phyloP scores from a whole-genome alignment of 2,113 vertebrate species.

The Rhegmatorhina hoffmannsi region DNA sequence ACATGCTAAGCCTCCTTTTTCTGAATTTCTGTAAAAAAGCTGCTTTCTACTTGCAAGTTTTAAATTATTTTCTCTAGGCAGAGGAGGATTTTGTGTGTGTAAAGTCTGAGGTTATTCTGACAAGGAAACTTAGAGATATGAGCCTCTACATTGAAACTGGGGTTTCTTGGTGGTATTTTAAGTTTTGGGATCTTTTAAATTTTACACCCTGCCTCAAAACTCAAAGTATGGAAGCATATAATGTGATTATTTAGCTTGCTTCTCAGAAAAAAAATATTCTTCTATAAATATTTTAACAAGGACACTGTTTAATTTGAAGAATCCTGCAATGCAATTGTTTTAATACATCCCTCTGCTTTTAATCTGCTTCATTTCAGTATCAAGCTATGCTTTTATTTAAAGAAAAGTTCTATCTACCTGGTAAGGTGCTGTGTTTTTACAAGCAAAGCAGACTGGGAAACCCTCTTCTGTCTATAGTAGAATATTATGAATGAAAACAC shows the following conservation, averaged over 20 bases:
- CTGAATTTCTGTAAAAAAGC: background rate
- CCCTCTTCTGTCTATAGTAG: background rate
- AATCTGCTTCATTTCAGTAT: background rate
- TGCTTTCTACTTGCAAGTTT: background rate
- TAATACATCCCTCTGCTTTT: background rate
- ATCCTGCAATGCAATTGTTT: background rate
- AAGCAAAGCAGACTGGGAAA: background rate
- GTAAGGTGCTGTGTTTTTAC: background rate
- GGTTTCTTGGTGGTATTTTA: background rate
- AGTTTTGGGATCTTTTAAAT: background rate
- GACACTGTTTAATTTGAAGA: background rate
- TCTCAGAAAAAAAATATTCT: background rate
- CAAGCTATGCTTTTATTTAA: background rate
- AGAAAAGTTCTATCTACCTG: background rate
- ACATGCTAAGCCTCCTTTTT: background rate
- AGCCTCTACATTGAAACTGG: background rate
- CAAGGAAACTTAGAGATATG: background rate
- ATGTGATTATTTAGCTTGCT: background rate
- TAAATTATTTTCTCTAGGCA: background rate
- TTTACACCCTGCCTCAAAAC: background rate
- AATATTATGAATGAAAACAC: background rate
- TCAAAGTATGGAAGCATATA: background rate
- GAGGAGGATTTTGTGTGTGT: background rate
- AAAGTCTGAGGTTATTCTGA: constrained; percentile 21
- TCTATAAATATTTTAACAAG: background rate